Conservation (phyloP, 1,140 invertebrate species). For the Marisa cornuarietis region DNA sequence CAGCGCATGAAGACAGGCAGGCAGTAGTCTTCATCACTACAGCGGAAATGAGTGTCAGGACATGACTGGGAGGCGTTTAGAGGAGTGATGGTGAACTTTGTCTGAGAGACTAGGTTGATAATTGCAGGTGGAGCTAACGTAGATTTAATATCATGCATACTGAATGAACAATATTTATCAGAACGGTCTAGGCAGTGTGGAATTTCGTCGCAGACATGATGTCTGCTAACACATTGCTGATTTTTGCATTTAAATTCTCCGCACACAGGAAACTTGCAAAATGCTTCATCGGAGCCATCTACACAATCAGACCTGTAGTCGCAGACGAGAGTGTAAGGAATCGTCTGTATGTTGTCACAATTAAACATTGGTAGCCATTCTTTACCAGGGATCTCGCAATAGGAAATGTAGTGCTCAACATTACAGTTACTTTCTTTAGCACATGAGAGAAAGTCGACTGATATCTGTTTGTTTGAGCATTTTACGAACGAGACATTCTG, state of each 20-base stretch:
- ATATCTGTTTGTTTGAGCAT: no score
- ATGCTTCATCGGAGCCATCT: no score
- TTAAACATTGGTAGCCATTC: not conserved
- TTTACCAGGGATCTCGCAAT: no score
- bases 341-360: no score
- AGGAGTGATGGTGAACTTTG: not conserved
- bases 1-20: slow-evolving; percentile 24
- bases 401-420: no score
- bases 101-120: not conserved
- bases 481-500: no score
- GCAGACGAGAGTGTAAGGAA: no score
- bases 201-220: not conserved
- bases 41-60: slow-evolving; percentile 18
- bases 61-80: not conserved
- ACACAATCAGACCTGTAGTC: no score
- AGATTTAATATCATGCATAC: not conserved
- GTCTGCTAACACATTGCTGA: not conserved
- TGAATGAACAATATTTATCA: not conserved
- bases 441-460: no score
- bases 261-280: not conserved
- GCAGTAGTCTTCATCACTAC: slow-evolving; percentile 6
- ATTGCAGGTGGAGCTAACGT: not conserved
- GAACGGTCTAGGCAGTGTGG: not conserved
- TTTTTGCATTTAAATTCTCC: not conserved
- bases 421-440: no score